Conservation (phyloP, 2,113 vertebrate genomes). For the Ptyas mucosa region DNA sequence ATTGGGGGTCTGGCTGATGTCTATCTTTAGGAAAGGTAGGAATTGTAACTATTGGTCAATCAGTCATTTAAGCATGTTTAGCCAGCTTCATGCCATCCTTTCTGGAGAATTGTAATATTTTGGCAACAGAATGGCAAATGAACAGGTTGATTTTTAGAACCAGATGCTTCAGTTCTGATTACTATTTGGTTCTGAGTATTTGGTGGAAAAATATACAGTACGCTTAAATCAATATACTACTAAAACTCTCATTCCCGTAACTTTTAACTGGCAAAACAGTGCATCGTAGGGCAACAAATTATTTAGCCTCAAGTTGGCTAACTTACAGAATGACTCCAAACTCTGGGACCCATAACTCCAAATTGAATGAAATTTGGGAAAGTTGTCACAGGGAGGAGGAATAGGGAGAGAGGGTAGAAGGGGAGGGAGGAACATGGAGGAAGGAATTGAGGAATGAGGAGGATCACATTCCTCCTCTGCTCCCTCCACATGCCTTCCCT, state of each 20-base stretch:
- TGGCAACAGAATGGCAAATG: background rate
- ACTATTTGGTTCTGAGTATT: background rate
- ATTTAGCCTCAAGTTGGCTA: background rate
- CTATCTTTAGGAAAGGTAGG: background rate
- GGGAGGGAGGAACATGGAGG: too few relatives aligned
- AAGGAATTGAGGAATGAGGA: background rate
- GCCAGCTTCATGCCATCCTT: background rate
- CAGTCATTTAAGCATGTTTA: background rate
- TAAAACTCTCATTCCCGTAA: background rate
- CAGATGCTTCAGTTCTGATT: background rate
- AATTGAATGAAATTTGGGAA: background rate
- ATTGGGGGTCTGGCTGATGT: background rate
- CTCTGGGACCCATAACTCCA: background rate
- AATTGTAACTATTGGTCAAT: background rate
- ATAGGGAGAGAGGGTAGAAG: too few relatives aligned
- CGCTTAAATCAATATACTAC: background rate
- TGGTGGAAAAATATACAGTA: background rate
- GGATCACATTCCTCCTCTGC: background rate
- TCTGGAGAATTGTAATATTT: background rate
- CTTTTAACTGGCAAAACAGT: background rate
- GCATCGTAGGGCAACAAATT: background rate
- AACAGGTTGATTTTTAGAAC: background rate
- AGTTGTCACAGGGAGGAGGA: too few relatives aligned
- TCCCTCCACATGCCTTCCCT: background rate
- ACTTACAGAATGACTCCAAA: background rate